These are phyloP conservation scores for Latrodectus geometricus DNA, from an alignment of 1,140 invertebrate species.

Conservation along the genomic window DNA sequence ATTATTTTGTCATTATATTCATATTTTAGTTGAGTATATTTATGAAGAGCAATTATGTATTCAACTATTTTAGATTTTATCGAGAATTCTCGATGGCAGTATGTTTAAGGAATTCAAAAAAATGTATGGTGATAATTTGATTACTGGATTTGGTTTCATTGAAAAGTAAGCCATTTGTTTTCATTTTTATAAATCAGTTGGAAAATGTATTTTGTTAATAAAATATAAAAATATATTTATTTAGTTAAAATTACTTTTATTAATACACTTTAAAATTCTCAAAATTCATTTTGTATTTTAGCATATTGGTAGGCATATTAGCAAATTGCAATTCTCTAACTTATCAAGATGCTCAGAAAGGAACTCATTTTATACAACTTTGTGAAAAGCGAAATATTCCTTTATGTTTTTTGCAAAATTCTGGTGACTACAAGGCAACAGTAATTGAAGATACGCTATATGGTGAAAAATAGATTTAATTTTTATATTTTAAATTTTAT, in stretches of 20 bases:
- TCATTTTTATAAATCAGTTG: background rate
- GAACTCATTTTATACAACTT: slow-evolving; percentile 65
- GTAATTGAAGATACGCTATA: background rate
- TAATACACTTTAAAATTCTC: no score
- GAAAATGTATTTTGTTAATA: background rate
- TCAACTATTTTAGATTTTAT: slow-evolving; percentile 56
- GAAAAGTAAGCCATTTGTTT: slow-evolving; percentile 49
- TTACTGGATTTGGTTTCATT: slow-evolving; percentile 66
- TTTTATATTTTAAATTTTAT: background rate
- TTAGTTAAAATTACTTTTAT: no score
- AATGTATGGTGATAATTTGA: slow-evolving; percentile 65
- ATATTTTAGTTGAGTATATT: background rate
- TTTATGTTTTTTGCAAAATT: slow-evolving; percentile 61
- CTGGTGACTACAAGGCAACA: background rate
- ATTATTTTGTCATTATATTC: background rate
- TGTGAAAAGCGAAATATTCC: slow-evolving; percentile 64
- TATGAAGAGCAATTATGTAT: background rate
- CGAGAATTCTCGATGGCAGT: slow-evolving; percentile 66
- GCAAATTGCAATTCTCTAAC: slow-evolving; percentile 65
- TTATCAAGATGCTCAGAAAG: slow-evolving; percentile 65
- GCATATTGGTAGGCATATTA: slow-evolving; percentile 65
- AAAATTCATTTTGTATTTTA: slow-evolving; percentile 32
- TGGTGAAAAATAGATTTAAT: slow-evolving; percentile 18
- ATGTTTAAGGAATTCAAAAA: slow-evolving; percentile 67
- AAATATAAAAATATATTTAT: no score